Conservation (phyloP, 2,113 vertebrate genomes). For the Murina feae region DNA sequence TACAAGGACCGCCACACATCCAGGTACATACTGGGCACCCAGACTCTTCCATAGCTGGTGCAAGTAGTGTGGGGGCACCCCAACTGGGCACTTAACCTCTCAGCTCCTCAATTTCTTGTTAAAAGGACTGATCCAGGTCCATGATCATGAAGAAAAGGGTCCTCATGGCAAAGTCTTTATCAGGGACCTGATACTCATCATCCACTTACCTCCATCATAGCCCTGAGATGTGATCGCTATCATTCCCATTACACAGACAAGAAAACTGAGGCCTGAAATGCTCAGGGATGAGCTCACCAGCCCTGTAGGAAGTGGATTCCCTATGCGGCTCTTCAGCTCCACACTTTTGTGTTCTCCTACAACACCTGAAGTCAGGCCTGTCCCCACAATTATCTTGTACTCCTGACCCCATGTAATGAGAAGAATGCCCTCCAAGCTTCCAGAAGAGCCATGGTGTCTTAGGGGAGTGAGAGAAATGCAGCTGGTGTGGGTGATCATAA, state of each 20-base stretch:
- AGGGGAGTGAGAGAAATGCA: fast-evolving
- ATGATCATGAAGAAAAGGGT: neutral
- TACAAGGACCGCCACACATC: neutral
- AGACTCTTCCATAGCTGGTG: neutral
- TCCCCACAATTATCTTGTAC: fast-evolving
- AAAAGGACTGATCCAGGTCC: neutral
- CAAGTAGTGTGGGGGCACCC: too few species aligned
- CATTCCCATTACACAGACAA: neutral
- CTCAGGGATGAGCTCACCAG: neutral
- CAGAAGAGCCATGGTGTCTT: neutral
- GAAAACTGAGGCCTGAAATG: neutral
- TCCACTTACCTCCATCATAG: neutral
- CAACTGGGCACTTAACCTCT: neutral
- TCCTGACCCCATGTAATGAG: fast-evolving
- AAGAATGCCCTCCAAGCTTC: neutral
- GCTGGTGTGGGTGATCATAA: neutral
- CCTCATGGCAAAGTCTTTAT: neutral
- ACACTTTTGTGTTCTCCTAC: fast-evolving
- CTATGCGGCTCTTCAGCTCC: fast-evolving
- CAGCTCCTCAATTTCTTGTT: too few species aligned
- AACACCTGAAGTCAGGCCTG: neutral
- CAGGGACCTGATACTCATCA: neutral
- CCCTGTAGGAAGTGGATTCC: neutral
- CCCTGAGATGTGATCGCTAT: fast-evolving
- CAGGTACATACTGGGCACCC: neutral